A percentile compares a stretch with the other conserved stretches of the same genome.
Conservation (phyloP, 2,113 vertebrate genomes). For the Serilophus lunatus region DNA sequence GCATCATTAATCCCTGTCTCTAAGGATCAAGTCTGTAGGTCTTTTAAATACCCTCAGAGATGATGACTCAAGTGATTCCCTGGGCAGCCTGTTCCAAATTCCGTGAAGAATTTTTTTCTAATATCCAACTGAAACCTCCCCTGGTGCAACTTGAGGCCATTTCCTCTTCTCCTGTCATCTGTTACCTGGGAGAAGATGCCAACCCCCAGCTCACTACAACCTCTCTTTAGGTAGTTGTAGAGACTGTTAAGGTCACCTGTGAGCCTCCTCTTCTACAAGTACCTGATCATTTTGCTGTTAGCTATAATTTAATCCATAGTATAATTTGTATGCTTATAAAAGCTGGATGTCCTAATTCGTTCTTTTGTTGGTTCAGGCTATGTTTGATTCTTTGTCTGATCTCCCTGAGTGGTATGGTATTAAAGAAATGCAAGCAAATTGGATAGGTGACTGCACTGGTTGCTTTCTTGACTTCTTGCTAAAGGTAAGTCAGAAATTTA, state of each 20-base stretch:
- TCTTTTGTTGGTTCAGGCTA: constrained; percentile 74
- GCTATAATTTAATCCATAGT: neutral
- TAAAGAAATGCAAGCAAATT: constrained; percentile 97
- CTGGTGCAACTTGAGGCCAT: neutral
- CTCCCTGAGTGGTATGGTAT: constrained; percentile 97
- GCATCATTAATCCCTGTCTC: neutral
- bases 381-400: constrained; percentile 84
- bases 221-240: neutral
- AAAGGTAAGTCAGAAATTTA: constrained; percentile 77
- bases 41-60: neutral
- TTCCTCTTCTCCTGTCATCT: neutral
- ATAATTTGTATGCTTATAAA: neutral
- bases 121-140: neutral
- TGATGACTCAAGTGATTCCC: neutral
- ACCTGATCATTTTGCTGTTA: neutral
- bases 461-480: constrained; percentile 89
- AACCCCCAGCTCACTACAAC: neutral
- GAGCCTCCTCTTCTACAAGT: neutral
- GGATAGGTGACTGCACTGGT: constrained; percentile 92
- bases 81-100: neutral
- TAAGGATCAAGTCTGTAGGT: rapidly evolving
- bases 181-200: neutral
- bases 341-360: neutral
- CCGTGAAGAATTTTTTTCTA: neutral
- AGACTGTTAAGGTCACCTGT: neutral